Base-by-base conservation (phyloP, 2,113 vertebrate species). In the Cyrtonyx montezumae region DNA sequence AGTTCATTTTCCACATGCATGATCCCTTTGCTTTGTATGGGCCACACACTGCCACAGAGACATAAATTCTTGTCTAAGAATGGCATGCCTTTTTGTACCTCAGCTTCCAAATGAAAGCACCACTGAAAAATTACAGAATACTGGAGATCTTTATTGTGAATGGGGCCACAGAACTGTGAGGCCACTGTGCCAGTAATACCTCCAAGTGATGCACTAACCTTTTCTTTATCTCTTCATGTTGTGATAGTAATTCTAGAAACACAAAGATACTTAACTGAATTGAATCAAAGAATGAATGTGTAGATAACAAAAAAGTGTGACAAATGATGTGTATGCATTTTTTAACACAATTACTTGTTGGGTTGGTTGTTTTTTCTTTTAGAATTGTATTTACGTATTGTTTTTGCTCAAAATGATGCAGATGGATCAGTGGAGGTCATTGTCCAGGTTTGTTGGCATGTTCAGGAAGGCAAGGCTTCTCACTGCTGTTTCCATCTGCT, bases 1-100 rank as follows among this genome's bases (percentile, higher is more conserved):
- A 78, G 79, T 10, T 78, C 82, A 95, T 96, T 96, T 95, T 94
- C 94, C 91, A 95, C 91, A 87, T 95, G 95, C 91, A 91, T 93
- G 36, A 81, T 37, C 87, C 59, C 82, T 93, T 93, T 82, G 76
- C 84, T 95, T 90, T 90, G 28, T 79, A 40, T 42, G 62, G 80
- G 66, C 81, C 87, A 69, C 94, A 94, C 80, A 84, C 58, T 73
- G 62, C 76, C 87, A 76, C 6, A 75, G 37, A 84, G 71, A 70
- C 68, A 59, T 22, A 65, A 94, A 91, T 93, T 88, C 70, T 87
- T 88, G 48, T 67, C 42, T 79, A 49, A 91, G 93, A 95, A 88
- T 51, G 83, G 59, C 73, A 73, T 40, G 42, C 9, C 46, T 84
- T 92, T 90, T 88, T 22, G 42, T 79, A 61, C 51, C 4, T 6